Base-by-base conservation (phyloP, 2,888 invertebrate genomes). In the Chymomyza amoena region DNA sequence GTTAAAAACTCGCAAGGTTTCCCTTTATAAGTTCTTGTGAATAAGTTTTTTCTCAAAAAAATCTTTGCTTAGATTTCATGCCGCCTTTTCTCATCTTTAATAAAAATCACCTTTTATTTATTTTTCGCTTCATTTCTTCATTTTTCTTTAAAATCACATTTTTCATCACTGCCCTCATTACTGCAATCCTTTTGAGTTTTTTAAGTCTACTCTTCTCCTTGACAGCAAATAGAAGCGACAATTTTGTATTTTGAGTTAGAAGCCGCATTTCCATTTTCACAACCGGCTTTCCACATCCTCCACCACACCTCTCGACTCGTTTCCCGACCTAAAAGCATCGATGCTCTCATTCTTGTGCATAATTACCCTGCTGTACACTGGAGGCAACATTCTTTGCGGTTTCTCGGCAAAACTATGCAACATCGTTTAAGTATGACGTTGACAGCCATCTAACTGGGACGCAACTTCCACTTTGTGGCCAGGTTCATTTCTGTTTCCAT, bases 171-270 rank as follows among this genome's bases (percentile, higher is more conserved):
- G 36, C 32, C 36, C 59, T 56, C 28, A 51, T 52, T 54, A 59
- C 52, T 10, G 54, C 63, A 61, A 61, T 36, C 16, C 56, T 56
- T 56, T 64, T 32, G 64, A 16, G 54, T 66, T 60, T 69, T 76
- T 68, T 25, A 25, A 25, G 25, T 4, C 4, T 65, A 66, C 36
- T 64, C 73, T 80, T 80, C 87, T 87, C 85, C 87, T 87, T 81
- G 77, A 74, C 62, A 56, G 69, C 18, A 45, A 32, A 59, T 56
- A 64, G 66, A 70, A 68, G 60, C 81, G 70, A 69, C 85, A 79
- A 84, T 78, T 78, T 79, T 77, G 73, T 66, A 73, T 83, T 88
- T 85, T 87, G 81, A 80, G 72, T 72, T 68, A 78, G 86, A 84
- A 87, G 87, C 84, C 77, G 88, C 84, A 88, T 86, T 88, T 88